Percentiles rank a stretch among this genome's conserved stretches.
Conservation (phyloP, 2,888 invertebrate genomes). For the Anoplius nigerrimus region DNA sequence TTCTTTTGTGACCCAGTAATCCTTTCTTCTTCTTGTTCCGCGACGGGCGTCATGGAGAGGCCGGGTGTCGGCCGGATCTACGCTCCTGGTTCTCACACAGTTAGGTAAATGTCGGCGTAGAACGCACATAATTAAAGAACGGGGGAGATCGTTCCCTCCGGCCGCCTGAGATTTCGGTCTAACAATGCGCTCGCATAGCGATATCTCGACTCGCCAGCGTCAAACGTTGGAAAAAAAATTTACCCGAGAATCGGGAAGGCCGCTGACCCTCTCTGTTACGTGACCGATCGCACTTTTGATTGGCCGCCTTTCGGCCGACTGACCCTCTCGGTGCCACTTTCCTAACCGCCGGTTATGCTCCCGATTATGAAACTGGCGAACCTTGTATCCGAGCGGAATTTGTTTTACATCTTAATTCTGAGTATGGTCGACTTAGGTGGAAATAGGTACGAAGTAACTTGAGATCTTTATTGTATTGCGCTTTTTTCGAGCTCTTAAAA, state of each 20-base stretch:
- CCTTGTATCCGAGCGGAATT: no score
- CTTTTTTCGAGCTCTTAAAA: no score
- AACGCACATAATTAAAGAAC: conserved; percentile 56
- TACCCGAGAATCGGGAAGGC: conserved; percentile 28
- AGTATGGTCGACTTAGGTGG: no score
- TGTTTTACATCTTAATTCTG: no score
- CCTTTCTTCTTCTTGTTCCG: conserved; percentile 38
- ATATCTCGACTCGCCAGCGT: conserved; percentile 15
- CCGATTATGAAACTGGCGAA: no score
- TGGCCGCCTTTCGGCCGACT: no score
- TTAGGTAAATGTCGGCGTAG: conserved; percentile 50
- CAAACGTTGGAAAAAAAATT: no score
- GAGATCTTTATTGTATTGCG: no score
- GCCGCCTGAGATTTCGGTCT: conserved; percentile 40
- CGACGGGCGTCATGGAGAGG: conserved; percentile 30
- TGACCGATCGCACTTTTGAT: no score
- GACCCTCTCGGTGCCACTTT: no score
- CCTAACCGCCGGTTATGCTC: no score
- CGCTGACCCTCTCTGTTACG: background rate
- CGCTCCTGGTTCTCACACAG: conserved; percentile 57
- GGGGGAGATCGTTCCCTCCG: conserved; percentile 42
- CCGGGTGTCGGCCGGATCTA: conserved; percentile 51
- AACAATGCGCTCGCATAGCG: conserved; percentile 29
- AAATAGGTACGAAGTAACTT: no score
- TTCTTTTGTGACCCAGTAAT: conserved; percentile 45